Percentiles rank a stretch among this genome's conserved stretches.
Evolutionary conservation across 2,888 invertebrate species (phyloP).

Genomic region (Apamea sordens): DNA sequence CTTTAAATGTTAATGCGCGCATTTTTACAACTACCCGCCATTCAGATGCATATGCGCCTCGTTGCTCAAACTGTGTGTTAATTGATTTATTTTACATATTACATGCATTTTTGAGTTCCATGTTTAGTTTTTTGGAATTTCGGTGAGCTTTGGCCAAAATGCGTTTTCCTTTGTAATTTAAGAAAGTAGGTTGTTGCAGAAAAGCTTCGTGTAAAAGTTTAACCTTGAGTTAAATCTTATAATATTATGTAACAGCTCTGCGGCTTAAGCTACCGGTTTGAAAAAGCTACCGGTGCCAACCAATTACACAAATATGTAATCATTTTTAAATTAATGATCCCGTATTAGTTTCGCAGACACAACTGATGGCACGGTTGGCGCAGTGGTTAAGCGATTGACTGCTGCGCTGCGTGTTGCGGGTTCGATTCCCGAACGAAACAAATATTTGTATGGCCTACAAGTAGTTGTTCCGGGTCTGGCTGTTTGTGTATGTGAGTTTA

Average conservation of each 20-base stretch:
- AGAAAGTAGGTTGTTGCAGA: not conserved
- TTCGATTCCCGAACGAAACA: no score
- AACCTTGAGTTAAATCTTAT: not conserved
- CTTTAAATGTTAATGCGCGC: conserved; percentile 48
- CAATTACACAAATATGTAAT: not conserved
- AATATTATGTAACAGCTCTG: not conserved
- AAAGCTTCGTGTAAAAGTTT: not conserved
- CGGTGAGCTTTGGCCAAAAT: not conserved
- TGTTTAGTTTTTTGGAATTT: conserved; percentile 2
- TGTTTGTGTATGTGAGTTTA: no score
- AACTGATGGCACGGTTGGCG: no score
- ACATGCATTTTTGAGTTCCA: conserved; percentile 6
- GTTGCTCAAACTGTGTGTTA: conserved; percentile 39
- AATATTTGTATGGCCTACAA: no score
- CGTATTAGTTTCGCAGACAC: not conserved
- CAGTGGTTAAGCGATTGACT: no score
- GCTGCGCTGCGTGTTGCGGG: no score
- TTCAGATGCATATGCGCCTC: conserved; percentile 50
- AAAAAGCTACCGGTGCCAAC: not conserved
- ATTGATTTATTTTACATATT: conserved; percentile 52
- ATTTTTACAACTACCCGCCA: conserved; percentile 54
- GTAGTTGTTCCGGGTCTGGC: no score
- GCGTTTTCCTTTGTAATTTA: not conserved
- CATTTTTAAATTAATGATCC: not conserved
- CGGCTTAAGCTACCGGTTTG: not conserved